Evolutionary conservation across 64 coral and sea anemone genomes (phyloP).

Genomic region (Actinia equina): DNA sequence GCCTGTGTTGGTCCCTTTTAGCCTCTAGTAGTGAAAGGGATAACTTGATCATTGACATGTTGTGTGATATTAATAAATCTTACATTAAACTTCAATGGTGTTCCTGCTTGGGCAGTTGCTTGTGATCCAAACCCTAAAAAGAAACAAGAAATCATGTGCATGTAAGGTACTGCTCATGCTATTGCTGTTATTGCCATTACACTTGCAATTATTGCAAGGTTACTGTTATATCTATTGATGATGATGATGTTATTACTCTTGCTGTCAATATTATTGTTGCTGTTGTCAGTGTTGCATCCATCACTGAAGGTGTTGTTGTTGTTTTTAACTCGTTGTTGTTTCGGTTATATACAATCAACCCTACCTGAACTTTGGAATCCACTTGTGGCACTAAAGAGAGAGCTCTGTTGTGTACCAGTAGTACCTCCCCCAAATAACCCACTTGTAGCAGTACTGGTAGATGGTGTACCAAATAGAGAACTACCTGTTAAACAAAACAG

Average conservation of each 20-base stretch:
- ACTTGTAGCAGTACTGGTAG: not conserved
- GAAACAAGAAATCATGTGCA: not conserved
- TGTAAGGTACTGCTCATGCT: not conserved
- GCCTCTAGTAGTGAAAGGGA: too few species aligned
- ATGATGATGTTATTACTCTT: too few species aligned
- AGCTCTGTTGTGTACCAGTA: not conserved
- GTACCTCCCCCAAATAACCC: not conserved
- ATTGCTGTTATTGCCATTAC: too few species aligned
- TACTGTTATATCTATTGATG: too few species aligned
- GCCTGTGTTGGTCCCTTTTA: too few species aligned
- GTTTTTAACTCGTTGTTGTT: not conserved
- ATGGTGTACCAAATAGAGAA: not conserved
- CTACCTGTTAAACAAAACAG: not conserved
- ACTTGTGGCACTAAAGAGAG: not conserved
- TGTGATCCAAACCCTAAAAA: slow-evolving; percentile 24
- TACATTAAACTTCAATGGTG: slow-evolving; percentile 69
- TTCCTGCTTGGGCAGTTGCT: slow-evolving; percentile 25
- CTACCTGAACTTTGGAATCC: slow-evolving; percentile 1
- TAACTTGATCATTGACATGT: too few species aligned
- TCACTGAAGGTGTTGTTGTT: not conserved
- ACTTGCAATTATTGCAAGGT: too few species aligned
- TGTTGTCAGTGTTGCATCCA: too few species aligned
- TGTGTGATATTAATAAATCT: not conserved
- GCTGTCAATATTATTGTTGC: too few species aligned
- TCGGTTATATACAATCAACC: not conserved